phyloP scores from a whole-genome alignment of 2,888 invertebrate genomes.

The Stenurella melanura region DNA sequence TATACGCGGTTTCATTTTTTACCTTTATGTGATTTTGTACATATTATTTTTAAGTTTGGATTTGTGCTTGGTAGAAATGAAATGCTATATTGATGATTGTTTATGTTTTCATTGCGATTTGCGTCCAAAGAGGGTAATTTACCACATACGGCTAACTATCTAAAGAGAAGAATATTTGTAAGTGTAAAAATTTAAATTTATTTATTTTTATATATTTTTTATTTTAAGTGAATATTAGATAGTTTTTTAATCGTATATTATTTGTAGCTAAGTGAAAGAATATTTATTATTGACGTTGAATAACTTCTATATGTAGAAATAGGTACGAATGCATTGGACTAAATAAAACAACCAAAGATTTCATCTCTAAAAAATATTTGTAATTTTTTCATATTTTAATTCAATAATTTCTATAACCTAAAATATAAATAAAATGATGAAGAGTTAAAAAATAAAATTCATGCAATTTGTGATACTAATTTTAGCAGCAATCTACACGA shows the following conservation, averaged over 20 bases:
- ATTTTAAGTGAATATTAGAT: conserved; percentile 19
- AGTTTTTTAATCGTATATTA: background rate
- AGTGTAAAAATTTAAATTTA: conserved; percentile 9
- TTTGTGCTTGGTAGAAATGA: conserved; percentile 5
- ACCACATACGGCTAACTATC: conserved; percentile 35
- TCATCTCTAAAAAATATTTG: too few species aligned
- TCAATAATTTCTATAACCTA: too few species aligned
- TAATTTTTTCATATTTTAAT: too few species aligned
- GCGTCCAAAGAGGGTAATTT: conserved; percentile 1
- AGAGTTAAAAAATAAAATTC: too few species aligned
- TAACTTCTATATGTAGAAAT: background rate
- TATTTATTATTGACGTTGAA: background rate
- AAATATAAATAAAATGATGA: too few species aligned
- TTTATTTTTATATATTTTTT: conserved; percentile 35
- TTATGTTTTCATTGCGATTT: background rate
- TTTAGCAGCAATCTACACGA: too few species aligned
- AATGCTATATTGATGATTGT: conserved; percentile 1
- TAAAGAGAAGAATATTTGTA: conserved; percentile 30
- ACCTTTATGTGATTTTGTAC: conserved; percentile 20
- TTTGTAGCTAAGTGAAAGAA: background rate
- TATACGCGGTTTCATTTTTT: background rate
- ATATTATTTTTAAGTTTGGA: conserved; percentile 20
- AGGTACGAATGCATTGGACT: too few species aligned
- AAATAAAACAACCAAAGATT: too few species aligned
- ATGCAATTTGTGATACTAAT: too few species aligned